Evolutionary conservation across 2,797 vertebrate species (phyloP), one percentile per base, ranked within the genome.

Genomic region (Galagoides demidoff): DNA sequence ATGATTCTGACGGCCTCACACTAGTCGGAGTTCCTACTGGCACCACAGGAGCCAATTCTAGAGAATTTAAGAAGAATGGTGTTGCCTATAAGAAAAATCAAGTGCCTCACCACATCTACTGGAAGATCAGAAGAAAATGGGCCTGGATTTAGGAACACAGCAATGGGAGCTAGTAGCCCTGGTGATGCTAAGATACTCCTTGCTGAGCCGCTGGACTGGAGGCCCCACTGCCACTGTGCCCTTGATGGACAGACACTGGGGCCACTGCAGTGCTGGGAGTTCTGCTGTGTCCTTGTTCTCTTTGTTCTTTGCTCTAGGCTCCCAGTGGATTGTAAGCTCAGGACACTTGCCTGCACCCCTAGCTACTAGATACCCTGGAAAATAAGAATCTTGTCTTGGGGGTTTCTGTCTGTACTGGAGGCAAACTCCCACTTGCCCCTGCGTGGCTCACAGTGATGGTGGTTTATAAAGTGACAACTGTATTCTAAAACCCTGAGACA

Each of bases 51-150:
- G 13, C 45, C 64, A 52, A 31, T 1, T 59, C 59, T 5, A 19
- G 43, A 61, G 63, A 89, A 76, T 57, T 55, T 59, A 74, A 14
- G n/a, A 39, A 82, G 37, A 96, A 84, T 17, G 39, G 3, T n/a
- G 49, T 76, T 85, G 92, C 85, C 25, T 45, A 0, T 71, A 81
- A 84, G 74, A 73, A 94, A 85, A 90, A 61, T 22, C 45, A 29
- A 78, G 37, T 3, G 2, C 70, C 76, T 91, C 92, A 76, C 23
- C 81, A 93, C 84, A 68, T 83, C 37, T 49, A n/a, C 57, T 43
- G 23, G 76, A n/a, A 34, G 43, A 82, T 29, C 59, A 34, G 19
- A 84, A 71, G 34, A 22, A 94, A 94, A 76, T 45, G 34, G 59
- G 59, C 34, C 45, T 29, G 64, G 68, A 55, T 6, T 22, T 49